Evolutionary conservation across 2,888 invertebrate species (phyloP), one percentile per base, ranked within the genome.

Genomic region (Xestia xanthographa): DNA sequence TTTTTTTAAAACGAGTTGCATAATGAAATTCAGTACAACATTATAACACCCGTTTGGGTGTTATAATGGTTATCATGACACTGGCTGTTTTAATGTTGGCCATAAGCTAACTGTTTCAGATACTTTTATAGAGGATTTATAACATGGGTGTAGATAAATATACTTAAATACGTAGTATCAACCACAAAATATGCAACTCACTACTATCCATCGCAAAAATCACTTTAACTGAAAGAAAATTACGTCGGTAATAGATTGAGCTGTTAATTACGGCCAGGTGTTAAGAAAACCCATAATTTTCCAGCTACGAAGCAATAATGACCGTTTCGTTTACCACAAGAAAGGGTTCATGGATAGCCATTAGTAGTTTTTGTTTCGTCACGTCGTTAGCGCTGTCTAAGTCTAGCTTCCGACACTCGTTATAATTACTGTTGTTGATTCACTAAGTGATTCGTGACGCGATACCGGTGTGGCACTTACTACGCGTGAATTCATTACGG

Each of bases 321-420:
- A 84, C 86, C 45, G 85, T 88, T 88, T 85, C 85, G 71, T 80
- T 87, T 79, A 77, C 82, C 69, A 76, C 66, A 89, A 88, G 88
- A 88, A 88, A 89, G 89, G 89, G 88, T 88, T 88, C 83, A 45
- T 45, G 53, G 65, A 69, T 58, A 22, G 79, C 84, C 72, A 88
- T 89, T 89, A 86, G 72, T 41, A 41, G 79, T 88, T 89, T 90
- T 90, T 90, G 86, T 90, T 62, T 34, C 69, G 87, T 89, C 89
- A 89, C 65, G 75, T 82, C 78, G 75, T 85, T 75, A 86, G 41
- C 41, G 72, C 63, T 86, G 86, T 84, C 76, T 75, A 62, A 14
- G 50, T 72, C 69, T 84, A 66, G 87, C 84, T 87, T 81, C 87
- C 89, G 84, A 85, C 85, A 72, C 26, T 87, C 79, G 79, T 80